Evolutionary conservation across 2,888 invertebrate species (phyloP).

Genomic region (Orchesellides sinensis): DNA sequence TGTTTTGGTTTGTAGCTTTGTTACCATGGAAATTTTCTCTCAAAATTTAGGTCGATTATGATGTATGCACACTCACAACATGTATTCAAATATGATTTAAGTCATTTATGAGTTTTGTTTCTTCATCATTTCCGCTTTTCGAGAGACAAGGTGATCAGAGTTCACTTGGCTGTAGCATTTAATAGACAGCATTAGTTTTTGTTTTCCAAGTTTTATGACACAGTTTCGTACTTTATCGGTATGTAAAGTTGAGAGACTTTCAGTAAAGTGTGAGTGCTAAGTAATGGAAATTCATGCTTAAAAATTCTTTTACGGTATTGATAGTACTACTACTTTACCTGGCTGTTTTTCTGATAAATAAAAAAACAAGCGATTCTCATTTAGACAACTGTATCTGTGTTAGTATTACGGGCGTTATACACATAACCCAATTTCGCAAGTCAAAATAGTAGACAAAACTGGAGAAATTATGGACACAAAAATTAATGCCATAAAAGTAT

Average conservation of each 20-base stretch:
- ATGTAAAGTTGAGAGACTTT: neutral
- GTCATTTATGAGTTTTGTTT: neutral
- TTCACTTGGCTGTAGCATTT: conserved; percentile 3
- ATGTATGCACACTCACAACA: too few relatives aligned
- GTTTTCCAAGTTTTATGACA: too few relatives aligned
- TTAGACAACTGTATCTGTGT: too few relatives aligned
- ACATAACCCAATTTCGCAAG: too few relatives aligned
- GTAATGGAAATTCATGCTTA: neutral
- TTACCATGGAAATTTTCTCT: conserved; percentile 29
- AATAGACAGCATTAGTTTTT: too few relatives aligned
- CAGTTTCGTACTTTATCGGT: too few relatives aligned
- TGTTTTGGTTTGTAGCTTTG: conserved; percentile 22
- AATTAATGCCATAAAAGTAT: too few relatives aligned
- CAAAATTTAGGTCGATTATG: conserved; percentile 48
- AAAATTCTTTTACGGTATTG: neutral
- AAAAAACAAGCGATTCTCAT: too few relatives aligned
- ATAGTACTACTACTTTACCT: neutral
- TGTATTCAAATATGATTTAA: too few relatives aligned
- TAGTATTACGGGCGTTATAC: too few relatives aligned
- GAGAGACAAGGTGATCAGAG: conserved; percentile 40
- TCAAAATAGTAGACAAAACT: too few relatives aligned
- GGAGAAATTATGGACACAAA: too few relatives aligned
- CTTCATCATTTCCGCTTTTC: neutral
- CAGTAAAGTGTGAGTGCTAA: neutral
- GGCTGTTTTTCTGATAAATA: neutral